These are phyloP conservation scores for Phortica variegata DNA, from an alignment of 1,140 invertebrate genomes.

Conservation along the genomic window DNA sequence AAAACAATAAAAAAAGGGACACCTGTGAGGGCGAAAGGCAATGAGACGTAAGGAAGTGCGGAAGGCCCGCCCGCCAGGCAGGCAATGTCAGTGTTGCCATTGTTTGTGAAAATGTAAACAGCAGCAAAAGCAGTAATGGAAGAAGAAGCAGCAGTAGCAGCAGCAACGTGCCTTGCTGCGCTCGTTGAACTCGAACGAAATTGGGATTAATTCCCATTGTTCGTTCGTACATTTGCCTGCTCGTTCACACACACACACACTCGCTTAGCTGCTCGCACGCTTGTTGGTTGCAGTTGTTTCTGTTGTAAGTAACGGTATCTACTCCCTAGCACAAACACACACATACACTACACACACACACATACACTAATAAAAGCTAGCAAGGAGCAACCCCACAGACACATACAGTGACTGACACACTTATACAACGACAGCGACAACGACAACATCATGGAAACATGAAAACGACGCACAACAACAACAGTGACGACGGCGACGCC, in stretches of 20 bases:
- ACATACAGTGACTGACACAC: conserved; percentile 43
- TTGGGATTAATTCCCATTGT: conserved; percentile 18
- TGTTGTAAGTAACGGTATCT: conserved; percentile 39
- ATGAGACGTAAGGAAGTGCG: too few relatives aligned
- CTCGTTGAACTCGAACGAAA: conserved; percentile 38
- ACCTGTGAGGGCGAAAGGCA: too few relatives aligned
- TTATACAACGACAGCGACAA: conserved; percentile 29
- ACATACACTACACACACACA: not conserved
- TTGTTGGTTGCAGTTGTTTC: too few relatives aligned
- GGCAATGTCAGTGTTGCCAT: conserved; percentile 19
- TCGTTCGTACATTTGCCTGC: too few relatives aligned
- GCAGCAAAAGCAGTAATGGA: too few relatives aligned
- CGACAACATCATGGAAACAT: conserved; percentile 39
- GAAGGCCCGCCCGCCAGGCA: too few relatives aligned
- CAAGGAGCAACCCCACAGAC: conserved; percentile 1
- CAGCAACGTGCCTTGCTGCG: conserved; percentile 6
- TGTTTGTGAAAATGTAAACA: conserved; percentile 37
- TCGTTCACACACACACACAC: too few relatives aligned
- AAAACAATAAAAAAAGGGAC: too few relatives aligned
- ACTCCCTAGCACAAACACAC: conserved; percentile 21
- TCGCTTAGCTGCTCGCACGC: too few relatives aligned
- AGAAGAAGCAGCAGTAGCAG: too few relatives aligned
- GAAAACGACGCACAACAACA: too few relatives aligned
- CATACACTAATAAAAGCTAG: not conserved
- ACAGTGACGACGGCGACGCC: conserved; percentile 38